Base-by-base conservation (phyloP, 2,888 invertebrate species). In the Griposia aprilina region DNA sequence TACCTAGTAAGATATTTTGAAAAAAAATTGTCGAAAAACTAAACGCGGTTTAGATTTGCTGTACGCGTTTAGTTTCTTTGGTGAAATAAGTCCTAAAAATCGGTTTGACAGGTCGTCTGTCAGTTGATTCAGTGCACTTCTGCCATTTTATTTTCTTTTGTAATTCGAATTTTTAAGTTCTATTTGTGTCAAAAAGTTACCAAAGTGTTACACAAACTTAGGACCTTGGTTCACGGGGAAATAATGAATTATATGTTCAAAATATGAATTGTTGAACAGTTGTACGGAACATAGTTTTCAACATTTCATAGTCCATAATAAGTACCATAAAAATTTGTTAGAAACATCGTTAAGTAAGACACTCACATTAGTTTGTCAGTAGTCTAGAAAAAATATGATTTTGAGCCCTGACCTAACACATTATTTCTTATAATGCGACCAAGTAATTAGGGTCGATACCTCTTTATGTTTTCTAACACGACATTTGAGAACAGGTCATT, bases 321-420 rank as follows among this genome's bases (percentile, higher is more conserved):
- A 62, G 45, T 70, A 41, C 7, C 13, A 57, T 30, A 30, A 63
- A 23, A n/a, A 63, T 1, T 8, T 66, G 20, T 67, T n/a, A 66
- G 1, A 67, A 52, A 67, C 26, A 23, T 36, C 52, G 20, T 10
- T 20, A 20, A 65, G n/a, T 73, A n/a, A 72, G 50, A 52, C n/a
- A 66, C 8, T 66, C n/a, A 20, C 26, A 67, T 52, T 73, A 57
- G 23, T 66, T 0, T 13, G 52, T 20, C 20, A 52, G 8, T 8
- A 2, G 4, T 23, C 7, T 76, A 1, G 20, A 11, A 13, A 66
- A 48, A 17, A 6, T 30, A n/a, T 52, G 11, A 17, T 26, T 0
- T 68, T 50, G 17, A 30, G 4, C 2, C 67, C 50, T 71, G 74
- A 65, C 66, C 57, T 74, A 63, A 52, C 45, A 30, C 23, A 78